Evolutionary conservation across 2,113 vertebrate genomes (phyloP), one percentile per base, ranked within the genome.

Genomic region (Silurus glanis): DNA sequence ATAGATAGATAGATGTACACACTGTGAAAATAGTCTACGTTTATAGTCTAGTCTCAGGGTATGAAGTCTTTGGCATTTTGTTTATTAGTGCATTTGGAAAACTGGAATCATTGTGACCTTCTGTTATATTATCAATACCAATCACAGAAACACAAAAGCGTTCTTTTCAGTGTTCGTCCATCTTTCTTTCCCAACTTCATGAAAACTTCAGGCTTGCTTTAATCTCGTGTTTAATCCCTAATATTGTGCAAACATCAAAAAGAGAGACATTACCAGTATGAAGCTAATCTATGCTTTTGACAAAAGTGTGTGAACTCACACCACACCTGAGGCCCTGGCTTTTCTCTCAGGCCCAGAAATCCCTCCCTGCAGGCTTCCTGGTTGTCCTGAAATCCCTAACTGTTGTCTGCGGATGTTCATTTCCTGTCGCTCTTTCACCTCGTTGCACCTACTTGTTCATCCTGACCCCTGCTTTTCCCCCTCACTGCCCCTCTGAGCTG

Each of bases 351-450:
- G 82, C 88, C 9, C 45, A 9, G 14, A 76, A 47, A 58, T 37
- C 56, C n/a, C 74, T 91, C 91, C 92, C 91, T 5, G 89, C 88
- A 89, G 91, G 88, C 88, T 80, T 49, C 84, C 88, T 91, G 90
- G 94, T 91, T 94, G 89, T 86, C 89, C 87, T 88, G 88, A 90
- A 92, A 91, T 92, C 91, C 83, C 82, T 87, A 86, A 91, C 91
- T 74, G 90, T 92, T 92, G 90, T 93, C 83, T 89, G 85, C 88
- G 87, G 89, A 90, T 92, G 94, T 88, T 95, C 93, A 95, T 94
- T 95, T 95, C 94, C 94, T 94, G 91, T 84, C 61, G 82, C 80
- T 88, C 91, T 93, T 90, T 91, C 94, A 94, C 93, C 90, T 94
- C 93, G 90, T 74, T 89, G 91, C 92, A 80, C 84, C 81, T 71